Evolutionary conservation across 1,140 invertebrate genomes (phyloP), one percentile per base, ranked within the genome.

Genomic region (Ceratina calcarata): DNA sequence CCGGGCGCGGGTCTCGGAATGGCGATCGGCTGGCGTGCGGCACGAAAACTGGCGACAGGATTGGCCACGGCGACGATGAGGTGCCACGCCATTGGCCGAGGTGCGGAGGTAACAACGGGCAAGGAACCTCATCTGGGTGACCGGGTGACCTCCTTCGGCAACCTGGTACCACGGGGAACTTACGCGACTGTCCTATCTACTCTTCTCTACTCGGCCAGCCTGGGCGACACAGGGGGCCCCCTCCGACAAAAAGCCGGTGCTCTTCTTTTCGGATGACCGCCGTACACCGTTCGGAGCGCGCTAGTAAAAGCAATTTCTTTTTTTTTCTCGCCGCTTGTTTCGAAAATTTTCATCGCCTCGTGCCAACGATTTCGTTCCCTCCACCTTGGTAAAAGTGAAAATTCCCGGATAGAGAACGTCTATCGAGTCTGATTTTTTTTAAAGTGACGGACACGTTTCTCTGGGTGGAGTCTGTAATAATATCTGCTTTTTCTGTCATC

Each of bases 101-200:
- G 84, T 73, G 70, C 69, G 80, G 66, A 80, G 73, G 72, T 75
- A 87, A 86, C 86, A 75, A 82, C 84, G 88, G 87, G 86, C 90
- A 92, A 92, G 82, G 90, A 92, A 92, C 91, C 87, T 88, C 89
- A 92, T 91, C 87, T 92, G 90, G 91, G 91, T 92, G 85, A 92
- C 91, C 91, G 88, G 91, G 91, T 92, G 88, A 92, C 91, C 91
- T 87, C 87, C 85, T 91, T 91, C 58, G 65, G 45, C 80, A 82
- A 81, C 81, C 80, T 80, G 78, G 73, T 78, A 83, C 68, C 65
- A 77, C 18, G 37, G 65, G 74, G 60, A 70, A 75, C 82, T 79
- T 75, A 62, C 27, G 71, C 70, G 51, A 57, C 71, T 45, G 61
- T 74, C 74, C 60, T 62, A 66, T 79, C 77, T 66, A 60, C 20